Conservation (phyloP, 2,888 invertebrate species). For the Chironomus riparius region DNA sequence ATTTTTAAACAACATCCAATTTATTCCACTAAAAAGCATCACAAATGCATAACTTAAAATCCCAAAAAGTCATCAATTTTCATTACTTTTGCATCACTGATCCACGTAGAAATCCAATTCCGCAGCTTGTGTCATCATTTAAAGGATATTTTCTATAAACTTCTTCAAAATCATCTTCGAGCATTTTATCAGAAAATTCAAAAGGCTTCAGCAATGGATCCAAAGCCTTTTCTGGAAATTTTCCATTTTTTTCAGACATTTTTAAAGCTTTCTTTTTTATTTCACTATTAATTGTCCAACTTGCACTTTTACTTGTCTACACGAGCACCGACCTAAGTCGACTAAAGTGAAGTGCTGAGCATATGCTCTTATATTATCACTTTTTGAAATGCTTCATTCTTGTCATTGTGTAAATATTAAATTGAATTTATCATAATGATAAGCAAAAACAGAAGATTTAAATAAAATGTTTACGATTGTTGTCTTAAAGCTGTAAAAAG, state of each 20-base stretch:
- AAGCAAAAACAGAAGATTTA: not conserved
- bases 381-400: not conserved
- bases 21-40: too few relatives aligned
- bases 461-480: too few relatives aligned
- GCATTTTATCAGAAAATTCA: conserved; percentile 28
- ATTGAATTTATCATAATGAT: not conserved
- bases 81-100: conserved; percentile 50
- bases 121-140: conserved; percentile 55
- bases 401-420: not conserved
- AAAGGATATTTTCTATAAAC: conserved; percentile 45
- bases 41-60: too few relatives aligned
- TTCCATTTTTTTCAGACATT: not conserved
- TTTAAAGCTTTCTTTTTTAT: not conserved
- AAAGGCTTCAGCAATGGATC: not conserved
- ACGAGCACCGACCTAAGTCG: not conserved
- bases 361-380: conserved; percentile 21
- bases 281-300: not conserved
- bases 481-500: too few relatives aligned
- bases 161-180: conserved; percentile 41
- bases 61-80: not conserved
- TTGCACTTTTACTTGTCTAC: not conserved
- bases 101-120: conserved; percentile 52
- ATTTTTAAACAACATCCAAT: too few relatives aligned
- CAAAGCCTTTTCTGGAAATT: conserved; percentile 12
- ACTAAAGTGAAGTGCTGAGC: not conserved